Percentiles rank a stretch among this genome's conserved stretches.
Conservation (phyloP, 2,888 invertebrate genomes). For the Odontocolon sp. region DNA sequence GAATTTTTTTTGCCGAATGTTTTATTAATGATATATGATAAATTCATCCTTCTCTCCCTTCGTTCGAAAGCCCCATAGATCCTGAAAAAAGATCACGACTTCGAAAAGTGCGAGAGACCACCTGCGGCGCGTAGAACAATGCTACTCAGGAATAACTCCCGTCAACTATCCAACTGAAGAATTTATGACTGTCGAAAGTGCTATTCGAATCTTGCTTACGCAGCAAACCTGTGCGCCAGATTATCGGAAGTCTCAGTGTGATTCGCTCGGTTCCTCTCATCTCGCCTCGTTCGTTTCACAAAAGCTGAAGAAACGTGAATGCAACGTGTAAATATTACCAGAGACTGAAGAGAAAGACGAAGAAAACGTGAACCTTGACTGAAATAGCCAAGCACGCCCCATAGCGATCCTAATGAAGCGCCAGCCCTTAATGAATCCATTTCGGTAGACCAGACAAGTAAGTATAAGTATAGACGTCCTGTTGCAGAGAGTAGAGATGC, state of each 20-base stretch:
- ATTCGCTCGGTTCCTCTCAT: too few species aligned
- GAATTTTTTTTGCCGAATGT: too few species aligned
- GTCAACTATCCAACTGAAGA: slow-evolving; percentile 56
- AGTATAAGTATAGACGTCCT: slow-evolving; percentile 7
- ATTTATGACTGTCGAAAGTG: slow-evolving; percentile 69
- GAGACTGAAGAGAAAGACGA: slow-evolving; percentile 32
- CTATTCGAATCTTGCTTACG: slow-evolving; percentile 60
- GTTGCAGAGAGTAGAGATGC: slow-evolving; percentile 45
- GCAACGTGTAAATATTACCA: too few species aligned
- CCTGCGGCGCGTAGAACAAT: slow-evolving; percentile 56
- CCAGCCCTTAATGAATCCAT: slow-evolving; percentile 76
- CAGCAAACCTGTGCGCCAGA: slow-evolving; percentile 43
- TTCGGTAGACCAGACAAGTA: slow-evolving; percentile 49
- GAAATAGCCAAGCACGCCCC: slow-evolving; percentile 54
- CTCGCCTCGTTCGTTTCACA: slow-evolving; percentile 21
- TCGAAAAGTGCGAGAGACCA: slow-evolving; percentile 40
- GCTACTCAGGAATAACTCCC: slow-evolving; percentile 9
- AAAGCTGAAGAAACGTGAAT: too few species aligned
- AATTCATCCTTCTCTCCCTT: background rate
- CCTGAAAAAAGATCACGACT: slow-evolving; percentile 30
- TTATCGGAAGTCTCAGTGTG: slow-evolving; percentile 30
- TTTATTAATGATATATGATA: too few species aligned
- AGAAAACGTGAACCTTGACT: slow-evolving; percentile 48
- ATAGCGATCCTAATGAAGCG: slow-evolving; percentile 75
- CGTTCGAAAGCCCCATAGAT: background rate